Conservation (phyloP, 2,888 invertebrate species). For the Watsonalla binaria region DNA sequence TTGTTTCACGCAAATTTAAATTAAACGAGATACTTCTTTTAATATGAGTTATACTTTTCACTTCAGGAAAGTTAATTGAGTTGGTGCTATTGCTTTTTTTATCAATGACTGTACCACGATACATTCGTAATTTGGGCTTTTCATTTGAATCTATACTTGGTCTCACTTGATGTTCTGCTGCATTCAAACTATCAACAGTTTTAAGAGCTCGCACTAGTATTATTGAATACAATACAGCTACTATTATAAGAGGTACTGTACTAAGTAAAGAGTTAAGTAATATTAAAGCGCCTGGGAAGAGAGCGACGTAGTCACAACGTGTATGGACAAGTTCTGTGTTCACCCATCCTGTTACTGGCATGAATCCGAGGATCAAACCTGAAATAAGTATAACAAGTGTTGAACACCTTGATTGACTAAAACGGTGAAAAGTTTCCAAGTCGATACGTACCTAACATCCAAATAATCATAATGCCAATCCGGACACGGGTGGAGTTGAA, state of each 20-base stretch:
- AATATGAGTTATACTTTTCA: conserved; percentile 19
- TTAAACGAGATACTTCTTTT: conserved; percentile 55
- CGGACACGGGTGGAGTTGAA: conserved; percentile 78
- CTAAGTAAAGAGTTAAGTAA: conserved; percentile 77
- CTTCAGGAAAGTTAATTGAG: conserved; percentile 25
- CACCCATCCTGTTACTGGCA: conserved; percentile 80
- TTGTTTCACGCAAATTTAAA: conserved; percentile 15
- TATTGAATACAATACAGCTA: conserved; percentile 75
- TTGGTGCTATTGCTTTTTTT: conserved; percentile 18
- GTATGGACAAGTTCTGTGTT: conserved; percentile 42
- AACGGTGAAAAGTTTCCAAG: background rate
- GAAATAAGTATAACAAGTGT: conserved; percentile 22
- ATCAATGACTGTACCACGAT: conserved; percentile 38
- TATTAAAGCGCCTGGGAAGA: conserved; percentile 76
- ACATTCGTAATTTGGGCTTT: conserved; percentile 49
- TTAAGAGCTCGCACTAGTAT: conserved; percentile 78
- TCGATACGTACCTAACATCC: conserved; percentile 73
- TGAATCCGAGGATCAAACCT: conserved; percentile 78
- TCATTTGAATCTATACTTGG: conserved; percentile 18
- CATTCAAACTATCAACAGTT: conserved; percentile 54
- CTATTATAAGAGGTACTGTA: conserved; percentile 65
- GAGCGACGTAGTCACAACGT: conserved; percentile 77
- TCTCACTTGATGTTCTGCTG: conserved; percentile 37
- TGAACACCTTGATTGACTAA: conserved; percentile 2
- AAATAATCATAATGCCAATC: conserved; percentile 73